Evolutionary conservation across 92 coral and sea anemone species (phyloP), one percentile per base, ranked within the genome.

Genomic region (Phenganax stokvisi): DNA sequence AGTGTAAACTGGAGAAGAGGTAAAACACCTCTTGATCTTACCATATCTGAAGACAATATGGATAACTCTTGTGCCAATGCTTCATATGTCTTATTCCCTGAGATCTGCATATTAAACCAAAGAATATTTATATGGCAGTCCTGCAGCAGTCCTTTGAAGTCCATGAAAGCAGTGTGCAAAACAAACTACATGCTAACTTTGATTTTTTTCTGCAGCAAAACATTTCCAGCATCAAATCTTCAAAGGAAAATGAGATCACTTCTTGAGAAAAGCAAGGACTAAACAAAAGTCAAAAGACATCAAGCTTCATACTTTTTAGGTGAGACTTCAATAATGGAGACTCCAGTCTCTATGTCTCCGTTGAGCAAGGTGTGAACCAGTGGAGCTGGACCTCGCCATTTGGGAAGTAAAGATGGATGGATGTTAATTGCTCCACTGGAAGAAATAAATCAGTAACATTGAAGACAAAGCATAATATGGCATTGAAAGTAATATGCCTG

Each of bases 331-430:
- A 90, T 90, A 17, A 96, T 86, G 52, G 99, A 90, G 8, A 96
- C 91, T 7, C 99, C 99, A 47, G 97, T 96, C 57, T 86, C 89
- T 57, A 82, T 83, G 17, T 88, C 96, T 66, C 97, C 97, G 87
- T 78, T 87, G 30, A 96, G 86, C 3, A 96, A 88, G 1, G 97
- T 86, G 83, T 92, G 92, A 3, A 97, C 84, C 86, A 96, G 90
- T 71, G 99, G 99, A 31, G 99, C 90, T 13, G 99, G 92, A 1
- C 99, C 99, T 15, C 96, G 87, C 99, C 97, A 96, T 75, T 89
- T 90, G 0, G 99, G 99, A 67, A 96, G 91, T 25, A 96, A 67
- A 47, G 99, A 96, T 51, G 99, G 99, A 72, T 96, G 99, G 71
- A 96, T 83, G 72, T 96, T 96, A 31, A 96, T 58, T 52, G 96